phyloP scores from a whole-genome alignment of 2,888 invertebrate genomes.

The Lochmaea capreae region DNA sequence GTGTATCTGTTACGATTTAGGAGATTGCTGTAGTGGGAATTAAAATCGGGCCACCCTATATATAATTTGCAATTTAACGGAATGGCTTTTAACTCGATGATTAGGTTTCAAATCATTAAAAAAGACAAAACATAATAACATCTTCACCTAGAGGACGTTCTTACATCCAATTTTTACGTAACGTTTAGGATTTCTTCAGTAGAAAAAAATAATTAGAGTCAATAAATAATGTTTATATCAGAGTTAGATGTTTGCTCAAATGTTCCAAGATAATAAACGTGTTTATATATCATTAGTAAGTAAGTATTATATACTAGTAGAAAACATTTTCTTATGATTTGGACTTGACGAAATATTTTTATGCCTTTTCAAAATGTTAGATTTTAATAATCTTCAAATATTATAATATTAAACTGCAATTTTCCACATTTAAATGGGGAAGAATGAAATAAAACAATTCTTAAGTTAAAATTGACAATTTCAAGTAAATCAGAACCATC shows the following conservation, averaged over 20 bases:
- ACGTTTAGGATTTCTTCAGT: background rate
- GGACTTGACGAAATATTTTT: constrained; percentile 1
- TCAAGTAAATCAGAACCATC: background rate
- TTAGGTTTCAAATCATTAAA: background rate
- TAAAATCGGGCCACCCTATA: background rate
- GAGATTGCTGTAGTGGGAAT: no score
- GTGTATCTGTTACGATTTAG: no score
- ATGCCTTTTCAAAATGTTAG: background rate
- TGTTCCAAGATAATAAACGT: constrained; percentile 13
- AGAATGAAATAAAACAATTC: no score
- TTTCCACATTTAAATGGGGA: background rate
- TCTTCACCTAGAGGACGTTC: background rate
- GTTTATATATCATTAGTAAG: constrained; percentile 26
- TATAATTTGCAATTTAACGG: background rate
- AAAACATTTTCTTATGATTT: constrained; percentile 2
- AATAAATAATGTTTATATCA: constrained; percentile 23
- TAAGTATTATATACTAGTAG: constrained; percentile 18
- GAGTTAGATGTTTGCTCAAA: constrained; percentile 25
- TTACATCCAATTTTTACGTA: background rate
- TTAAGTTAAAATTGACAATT: background rate
- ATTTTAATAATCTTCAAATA: background rate
- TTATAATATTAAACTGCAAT: background rate
- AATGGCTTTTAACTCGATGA: background rate
- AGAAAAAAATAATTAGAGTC: constrained; percentile 19
- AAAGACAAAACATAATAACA: background rate